phyloP scores from a whole-genome alignment of 1,140 invertebrate genomes.

The Lepidurus arcticus region DNA sequence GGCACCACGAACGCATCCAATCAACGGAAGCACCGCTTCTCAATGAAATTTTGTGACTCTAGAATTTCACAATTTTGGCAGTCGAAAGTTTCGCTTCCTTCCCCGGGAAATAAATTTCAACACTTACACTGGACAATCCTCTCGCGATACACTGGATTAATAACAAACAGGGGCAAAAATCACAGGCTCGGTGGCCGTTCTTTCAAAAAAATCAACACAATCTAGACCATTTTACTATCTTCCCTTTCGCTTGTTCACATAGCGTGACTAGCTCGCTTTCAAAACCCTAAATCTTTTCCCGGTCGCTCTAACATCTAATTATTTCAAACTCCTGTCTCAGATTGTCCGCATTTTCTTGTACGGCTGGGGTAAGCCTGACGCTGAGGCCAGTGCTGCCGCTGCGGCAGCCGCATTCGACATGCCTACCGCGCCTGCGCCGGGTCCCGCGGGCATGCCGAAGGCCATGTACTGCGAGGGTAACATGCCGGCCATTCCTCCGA shows the following conservation, averaged over 20 bases:
- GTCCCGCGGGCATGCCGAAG: conserved; percentile 44
- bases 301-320: not conserved
- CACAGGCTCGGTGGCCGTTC: not conserved
- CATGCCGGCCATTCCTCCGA: not conserved
- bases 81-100: not conserved
- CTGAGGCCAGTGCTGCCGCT: conserved; percentile 36
- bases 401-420: conserved; percentile 43
- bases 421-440: conserved; percentile 33
- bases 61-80: not conserved
- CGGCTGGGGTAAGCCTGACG: conserved; percentile 22
- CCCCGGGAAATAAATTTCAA: too few species aligned
- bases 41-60: not conserved
- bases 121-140: not conserved
- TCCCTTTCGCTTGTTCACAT: conserved; percentile 6
- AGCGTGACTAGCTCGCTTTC: not conserved
- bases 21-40: not conserved
- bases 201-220: not conserved
- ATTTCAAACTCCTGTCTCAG: not conserved
- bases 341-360: conserved; percentile 31
- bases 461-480: conserved; percentile 33
- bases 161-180: not conserved
- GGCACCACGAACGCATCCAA: not conserved
- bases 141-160: not conserved
- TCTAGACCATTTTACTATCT: not conserved
- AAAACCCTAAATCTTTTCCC: not conserved